Conservation (phyloP, 2,797 vertebrate genomes). For the Mus spretus region DNA sequence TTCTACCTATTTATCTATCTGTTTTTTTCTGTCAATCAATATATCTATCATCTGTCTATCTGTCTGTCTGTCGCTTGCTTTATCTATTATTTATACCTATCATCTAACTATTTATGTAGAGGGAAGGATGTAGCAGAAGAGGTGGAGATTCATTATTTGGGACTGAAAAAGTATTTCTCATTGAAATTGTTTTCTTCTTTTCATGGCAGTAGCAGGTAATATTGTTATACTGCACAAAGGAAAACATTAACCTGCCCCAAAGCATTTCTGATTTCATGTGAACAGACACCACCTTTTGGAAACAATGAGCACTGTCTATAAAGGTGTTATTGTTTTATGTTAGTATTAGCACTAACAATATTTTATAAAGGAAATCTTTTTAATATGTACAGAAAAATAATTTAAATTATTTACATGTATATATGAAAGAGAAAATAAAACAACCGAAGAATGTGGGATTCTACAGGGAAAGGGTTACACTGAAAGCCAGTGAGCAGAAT, state of each 20-base stretch:
- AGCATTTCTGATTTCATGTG: not conserved
- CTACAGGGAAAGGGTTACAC: fast-evolving
- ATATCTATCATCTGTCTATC: no score
- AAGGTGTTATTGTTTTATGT: not conserved
- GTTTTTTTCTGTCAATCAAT: not conserved
- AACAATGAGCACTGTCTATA: not conserved
- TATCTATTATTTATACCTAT: not conserved
- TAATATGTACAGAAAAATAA: not conserved
- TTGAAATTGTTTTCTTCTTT: not conserved
- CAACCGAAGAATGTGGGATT: not conserved
- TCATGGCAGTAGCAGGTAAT: not conserved
- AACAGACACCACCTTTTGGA: not conserved
- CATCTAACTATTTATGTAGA: not conserved
- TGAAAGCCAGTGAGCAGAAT: not conserved
- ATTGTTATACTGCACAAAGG: not conserved
- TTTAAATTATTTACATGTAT: conserved; percentile 20
- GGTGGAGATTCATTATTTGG: not conserved
- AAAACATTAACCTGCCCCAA: not conserved
- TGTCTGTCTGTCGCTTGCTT: not conserved
- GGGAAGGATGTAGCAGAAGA: not conserved
- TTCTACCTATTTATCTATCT: not conserved
- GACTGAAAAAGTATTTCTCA: not conserved
- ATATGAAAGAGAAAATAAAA: not conserved
- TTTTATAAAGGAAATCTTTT: not conserved
- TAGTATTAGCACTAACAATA: not conserved